Base-by-base conservation (phyloP, 2,888 invertebrate species). In the Heliconius cydno region DNA sequence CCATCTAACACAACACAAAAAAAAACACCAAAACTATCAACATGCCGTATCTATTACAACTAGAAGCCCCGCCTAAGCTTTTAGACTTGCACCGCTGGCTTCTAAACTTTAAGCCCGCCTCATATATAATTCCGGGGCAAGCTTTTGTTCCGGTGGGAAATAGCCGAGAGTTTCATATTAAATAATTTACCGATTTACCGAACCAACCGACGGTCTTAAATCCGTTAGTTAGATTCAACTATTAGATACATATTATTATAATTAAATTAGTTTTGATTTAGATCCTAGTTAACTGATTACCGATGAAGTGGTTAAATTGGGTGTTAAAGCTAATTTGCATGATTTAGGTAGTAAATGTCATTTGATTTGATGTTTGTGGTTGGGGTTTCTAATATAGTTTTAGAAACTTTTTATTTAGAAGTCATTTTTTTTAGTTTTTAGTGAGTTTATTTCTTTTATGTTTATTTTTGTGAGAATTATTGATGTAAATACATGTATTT, bases 51-150 rank as follows among this genome's bases (percentile, higher is more conserved):
- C 92, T 92, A 87, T 71, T 46, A 72, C 41, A 77, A 85, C 85
- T 81, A 52, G 84, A 41, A 2, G 82, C 73, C 57, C 85, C 86
- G 86, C 89, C 94, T 90, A 93, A 94, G 94, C 94, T 94, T 94
- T 94, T 94, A 94, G 93, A 95, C 94, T 94, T 94, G 94, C 92
- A 94, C 90, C 90, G 89, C 86, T 89, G 88, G 94, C 93, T 92
- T 92, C 95, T 94, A 94, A 94, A 94, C 94, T 95, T 95, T 94
- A 95, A 95, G 94, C 94, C 92, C 88, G 85, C 87, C 92, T 94
- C 94, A 95, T 95, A 93, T 93, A 94, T 95, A 92, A 95, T 95
- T 95, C 94, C 94, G 92, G 93, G 90, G 90, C 90, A 88, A 91
- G 93, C 93, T 93, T 94, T 94, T 93, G 93, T 93, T 90, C 94